Evolutionary conservation across 2,797 vertebrate genomes (phyloP).

Genomic region (Gymnocypris eckloni): DNA sequence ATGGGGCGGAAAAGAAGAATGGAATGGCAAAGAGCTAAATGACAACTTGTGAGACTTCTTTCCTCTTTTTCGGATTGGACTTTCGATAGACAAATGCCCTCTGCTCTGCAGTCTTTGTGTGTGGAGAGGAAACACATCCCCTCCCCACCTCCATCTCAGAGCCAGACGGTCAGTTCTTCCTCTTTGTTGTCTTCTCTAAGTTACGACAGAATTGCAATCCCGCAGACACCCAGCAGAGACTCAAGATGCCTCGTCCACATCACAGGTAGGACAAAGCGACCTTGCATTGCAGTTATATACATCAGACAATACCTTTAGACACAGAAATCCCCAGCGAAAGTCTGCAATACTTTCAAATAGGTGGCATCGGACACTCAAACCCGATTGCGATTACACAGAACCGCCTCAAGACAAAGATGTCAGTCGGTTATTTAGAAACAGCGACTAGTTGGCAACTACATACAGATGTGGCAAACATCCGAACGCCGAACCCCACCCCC

Average conservation of each 20-base stretch:
- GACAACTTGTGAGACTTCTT: constrained; percentile 40
- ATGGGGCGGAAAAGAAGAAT: constrained; percentile 13
- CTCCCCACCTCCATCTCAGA: constrained; percentile 53
- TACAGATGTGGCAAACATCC: constrained; percentile 56
- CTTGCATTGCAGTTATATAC: constrained; percentile 18
- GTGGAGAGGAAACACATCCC: constrained; percentile 69
- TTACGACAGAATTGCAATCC: constrained; percentile 66
- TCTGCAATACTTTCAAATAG: not conserved
- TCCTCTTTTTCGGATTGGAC: constrained; percentile 35
- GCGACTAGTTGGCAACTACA: constrained; percentile 40
- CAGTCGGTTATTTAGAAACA: constrained; percentile 26
- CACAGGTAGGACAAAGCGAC: constrained; percentile 26
- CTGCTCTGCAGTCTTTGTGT: constrained; percentile 78
- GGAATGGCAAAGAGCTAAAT: constrained; percentile 9
- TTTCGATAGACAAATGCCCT: constrained; percentile 38
- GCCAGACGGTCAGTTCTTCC: constrained; percentile 68
- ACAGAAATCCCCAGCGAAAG: not conserved
- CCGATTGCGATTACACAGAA: constrained; percentile 8
- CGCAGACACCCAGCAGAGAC: constrained; percentile 43
- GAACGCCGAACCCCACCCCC: not conserved
- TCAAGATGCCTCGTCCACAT: constrained; percentile 41
- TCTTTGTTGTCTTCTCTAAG: constrained; percentile 77
- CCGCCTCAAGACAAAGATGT: constrained; percentile 6
- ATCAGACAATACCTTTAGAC: constrained; percentile 13
- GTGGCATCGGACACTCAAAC: not conserved